These are phyloP conservation scores for Acanthurus tractus DNA, from an alignment of 2,797 vertebrate genomes.

Conservation along the genomic window DNA sequence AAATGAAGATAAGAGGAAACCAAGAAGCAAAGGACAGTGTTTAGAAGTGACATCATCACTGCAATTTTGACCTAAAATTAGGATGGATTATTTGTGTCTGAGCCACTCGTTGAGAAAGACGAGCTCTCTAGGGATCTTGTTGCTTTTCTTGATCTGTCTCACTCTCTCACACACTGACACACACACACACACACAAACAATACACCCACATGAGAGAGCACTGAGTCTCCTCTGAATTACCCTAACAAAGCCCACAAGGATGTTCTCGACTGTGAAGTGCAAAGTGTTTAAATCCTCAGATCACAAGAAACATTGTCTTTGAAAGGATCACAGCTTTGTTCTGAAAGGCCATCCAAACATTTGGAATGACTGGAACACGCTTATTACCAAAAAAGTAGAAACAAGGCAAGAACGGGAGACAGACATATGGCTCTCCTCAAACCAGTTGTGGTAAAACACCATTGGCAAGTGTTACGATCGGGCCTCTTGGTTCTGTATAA, in stretches of 20 bases:
- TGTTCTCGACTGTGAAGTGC: conserved; percentile 22
- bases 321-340: conserved; percentile 27
- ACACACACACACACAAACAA: background rate
- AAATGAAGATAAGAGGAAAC: conserved; percentile 28
- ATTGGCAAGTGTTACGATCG: conserved; percentile 12
- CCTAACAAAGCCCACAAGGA: conserved; percentile 18
- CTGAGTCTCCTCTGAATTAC: conserved; percentile 22
- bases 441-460: conserved; percentile 48
- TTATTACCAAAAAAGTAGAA: background rate
- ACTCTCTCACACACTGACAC: background rate
- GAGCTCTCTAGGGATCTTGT: conserved; percentile 25
- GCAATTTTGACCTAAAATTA: conserved; percentile 38
- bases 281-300: conserved; percentile 44
- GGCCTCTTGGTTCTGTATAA: conserved; percentile 28
- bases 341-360: conserved; percentile 17
- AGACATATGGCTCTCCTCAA: background rate
- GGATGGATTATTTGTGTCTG: conserved; percentile 15
- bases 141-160: background rate
- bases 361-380: background rate
- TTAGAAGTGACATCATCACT: conserved; percentile 49
- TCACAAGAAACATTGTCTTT: conserved; percentile 40
- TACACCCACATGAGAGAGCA: background rate
- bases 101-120: conserved; percentile 14
- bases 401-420: background rate
- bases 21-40: background rate